phyloP scores from a whole-genome alignment of 2,888 invertebrate species.

The Stegana nigrithorax region DNA sequence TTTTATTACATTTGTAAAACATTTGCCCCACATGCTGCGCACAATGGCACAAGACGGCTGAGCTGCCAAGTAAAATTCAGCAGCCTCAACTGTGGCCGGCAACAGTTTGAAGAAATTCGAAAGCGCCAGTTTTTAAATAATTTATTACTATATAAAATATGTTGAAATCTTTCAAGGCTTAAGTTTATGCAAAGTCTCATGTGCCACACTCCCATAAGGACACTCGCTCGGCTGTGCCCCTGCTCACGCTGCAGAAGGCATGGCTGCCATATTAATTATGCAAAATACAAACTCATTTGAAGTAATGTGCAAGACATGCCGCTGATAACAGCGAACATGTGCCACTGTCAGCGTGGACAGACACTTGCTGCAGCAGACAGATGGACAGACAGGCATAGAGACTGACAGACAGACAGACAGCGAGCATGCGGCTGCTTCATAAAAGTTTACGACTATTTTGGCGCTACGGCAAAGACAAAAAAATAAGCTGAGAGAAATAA shows the following conservation, averaged over 20 bases:
- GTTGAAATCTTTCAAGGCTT: not conserved
- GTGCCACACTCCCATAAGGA: not conserved
- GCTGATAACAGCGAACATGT: slow-evolving; percentile 39
- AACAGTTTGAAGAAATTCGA: slow-evolving; percentile 9
- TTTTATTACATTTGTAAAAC: slow-evolving; percentile 51
- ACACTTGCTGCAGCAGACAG: no score
- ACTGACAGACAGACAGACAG: slow-evolving; percentile 17
- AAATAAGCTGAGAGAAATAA: not conserved
- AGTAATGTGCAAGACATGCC: slow-evolving; percentile 13
- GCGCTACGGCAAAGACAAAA: not conserved
- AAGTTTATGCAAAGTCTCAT: not conserved
- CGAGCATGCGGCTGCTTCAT: slow-evolving; percentile 41
- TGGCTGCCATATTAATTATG: slow-evolving; percentile 49
- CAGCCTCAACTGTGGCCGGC: no score
- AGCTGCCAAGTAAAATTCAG: no score
- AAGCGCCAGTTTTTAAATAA: slow-evolving; percentile 7
- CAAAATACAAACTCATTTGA: slow-evolving; percentile 51
- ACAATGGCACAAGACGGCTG: not conserved
- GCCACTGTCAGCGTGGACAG: slow-evolving; percentile 32
- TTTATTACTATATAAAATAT: not conserved
- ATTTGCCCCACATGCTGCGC: slow-evolving; percentile 15
- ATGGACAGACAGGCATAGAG: no score
- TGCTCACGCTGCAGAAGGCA: not conserved
- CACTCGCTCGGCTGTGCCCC: not conserved
- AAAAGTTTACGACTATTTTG: slow-evolving; percentile 47